Base-by-base conservation (phyloP, 1,140 invertebrate genomes). In the Drosophila arawakana region DNA sequence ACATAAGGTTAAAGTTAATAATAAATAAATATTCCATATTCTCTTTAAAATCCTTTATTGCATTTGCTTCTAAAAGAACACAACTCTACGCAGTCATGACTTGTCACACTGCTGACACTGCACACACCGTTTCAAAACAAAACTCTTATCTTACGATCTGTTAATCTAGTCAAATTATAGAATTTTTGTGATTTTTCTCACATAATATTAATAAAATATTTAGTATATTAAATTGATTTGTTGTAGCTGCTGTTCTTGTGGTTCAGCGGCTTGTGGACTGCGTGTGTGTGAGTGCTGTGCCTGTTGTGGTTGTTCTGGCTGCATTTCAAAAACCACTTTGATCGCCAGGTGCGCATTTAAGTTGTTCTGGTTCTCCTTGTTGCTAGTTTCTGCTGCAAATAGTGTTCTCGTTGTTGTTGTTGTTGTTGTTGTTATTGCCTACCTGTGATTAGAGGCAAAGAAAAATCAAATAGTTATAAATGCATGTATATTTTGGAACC, bases 291-390 rank as follows among this genome's bases (percentile, higher is more conserved):
- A 46, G 25, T 60, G 72, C 65, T 52, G 54, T 60, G 34, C 47
- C 46, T 46, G 21, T n/a, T 11, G 62, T 78, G 60, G 57, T 50
- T 37, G 60, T 60, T 59, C 46, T 57, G 74, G 74, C 81, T 85
- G 82, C 83, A 88, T 88, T 76, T 79, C 74, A 50, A 81, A 88
- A 86, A 86, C 83, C 73, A 86, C 83, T 86, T 88, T 75, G 83
- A 86, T 70, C 83, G 81, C 83, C 82, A 86, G 82, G 82, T 86
- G 83, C 83, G 83, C 83, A 62, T 50, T 75, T 62, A 88, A 86
- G 80, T 86, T 83, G 83, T 86, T 86, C 83, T 86, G 83, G 83
- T 86, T 86, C 83, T 86, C 83, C 83, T 86, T 86, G 83, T 74
- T 86, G 80, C 61, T 70, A 81, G 76, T 73, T 68, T 57, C 75